Evolutionary conservation across 1,140 invertebrate species (phyloP), one percentile per base, ranked within the genome.

Genomic region (Drosophila micromelanica): DNA sequence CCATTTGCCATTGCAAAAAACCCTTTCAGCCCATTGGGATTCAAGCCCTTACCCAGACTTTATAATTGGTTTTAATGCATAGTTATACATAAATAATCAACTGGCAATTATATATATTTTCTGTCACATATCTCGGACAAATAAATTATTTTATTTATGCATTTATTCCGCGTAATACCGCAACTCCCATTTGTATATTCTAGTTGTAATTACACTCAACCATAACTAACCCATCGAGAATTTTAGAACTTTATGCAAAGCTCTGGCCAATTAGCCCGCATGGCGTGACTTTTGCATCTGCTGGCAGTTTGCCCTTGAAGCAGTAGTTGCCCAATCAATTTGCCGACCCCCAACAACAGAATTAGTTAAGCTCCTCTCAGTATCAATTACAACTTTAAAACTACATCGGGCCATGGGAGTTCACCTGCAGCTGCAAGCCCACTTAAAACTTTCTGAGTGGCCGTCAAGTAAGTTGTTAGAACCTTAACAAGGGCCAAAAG

Each of bases 361-460:
- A 59, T 73, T 73, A 73, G 49, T 54, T 46, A 64, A 57, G 35
- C 38, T 56, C 23, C 51, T 35, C 23, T 11, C 13, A 23, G 27
- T 57, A 35, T 65, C 68, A 73, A 73, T 73, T 73, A 69, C 37
- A 69, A 51, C 35, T 60, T 61, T 9, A 42, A 60, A 57, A 38
- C 37, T 57, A 12, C 45, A 45, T 51, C 35, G 15, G n/a, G 2
- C 35, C 17, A 42, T 40, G 54, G 40, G 40, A 43, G 32, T 2
- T 17, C 9, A 32, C 23, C 54, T 11, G 7, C 55, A 55, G 52
- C 20, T 51, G 40, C 46, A 35, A 27, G 17, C 23, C 35, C 43
- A 43, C 35, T 46, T 35, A 71, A 49, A 42, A 52, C 35, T 62
- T 55, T 43, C 5, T 17, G 20, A 35, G 37, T 55, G 52, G 9